Base-by-base conservation (phyloP, 2,113 vertebrate genomes). In the Elaphurus davidianus region DNA sequence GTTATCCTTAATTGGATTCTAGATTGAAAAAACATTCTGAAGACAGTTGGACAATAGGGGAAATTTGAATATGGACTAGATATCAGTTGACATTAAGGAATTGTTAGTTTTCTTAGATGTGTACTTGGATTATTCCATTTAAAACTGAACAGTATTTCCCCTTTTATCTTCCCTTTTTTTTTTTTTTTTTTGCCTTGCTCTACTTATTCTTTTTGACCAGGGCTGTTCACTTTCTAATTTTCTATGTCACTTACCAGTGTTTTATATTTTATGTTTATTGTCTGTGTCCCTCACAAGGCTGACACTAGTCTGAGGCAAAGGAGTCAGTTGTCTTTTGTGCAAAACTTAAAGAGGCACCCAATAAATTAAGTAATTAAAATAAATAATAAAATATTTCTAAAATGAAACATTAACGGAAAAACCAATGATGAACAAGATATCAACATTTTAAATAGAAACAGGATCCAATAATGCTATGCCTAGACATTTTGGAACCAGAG, bases 41-140 rank as follows among this genome's bases (percentile, higher is more conserved):
- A 57, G 30, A 55, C 43, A 82, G 74, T 30, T 50, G 71, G 57
- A 62, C 45, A 76, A 55, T 78, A 78, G 64, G 50, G 25, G 52
- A 89, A 92, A 88, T 60, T 62, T 78, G 55, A 87, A 59, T 92
- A 74, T 94, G 30, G 17, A 81, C 36, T 45, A 21, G 10, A 79
- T 79, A 67, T 57, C 91, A 79, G 59, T 90, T 88, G 81, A 60
- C 19, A 71, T 54, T 85, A 71, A 74, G 27, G 43, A 79, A 94
- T 40, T 60, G 52, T 86, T 94, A 47, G 79, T 74, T 97, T 95
- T 89, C 82, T 93, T 87, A 82, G 17, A 67, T 91, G 9, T 91
- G 60, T 91, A 76, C 10, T 40, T 2, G 7, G 36, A 93, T 21
- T 79, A 52, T 78, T 93, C 33, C 55, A n/a, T 64, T 62, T 84